phyloP scores from a whole-genome alignment of 2,797 vertebrate genomes.

The Acridotheres tristis region DNA sequence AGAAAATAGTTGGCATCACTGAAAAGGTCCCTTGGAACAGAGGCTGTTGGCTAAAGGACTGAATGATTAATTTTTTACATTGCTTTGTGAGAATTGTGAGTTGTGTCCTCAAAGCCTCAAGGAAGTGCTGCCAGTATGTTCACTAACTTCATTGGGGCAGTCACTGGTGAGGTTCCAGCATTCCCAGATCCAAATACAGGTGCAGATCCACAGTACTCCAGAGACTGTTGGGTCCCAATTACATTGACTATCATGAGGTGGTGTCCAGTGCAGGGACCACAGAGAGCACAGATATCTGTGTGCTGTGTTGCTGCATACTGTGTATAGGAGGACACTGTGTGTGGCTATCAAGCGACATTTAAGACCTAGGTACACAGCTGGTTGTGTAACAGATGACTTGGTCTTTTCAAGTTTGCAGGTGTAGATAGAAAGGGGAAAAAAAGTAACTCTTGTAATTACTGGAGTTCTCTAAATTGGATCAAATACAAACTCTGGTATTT shows the following conservation, averaged over 20 bases:
- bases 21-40: not conserved
- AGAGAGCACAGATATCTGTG: not conserved
- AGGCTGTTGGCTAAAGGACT: not conserved
- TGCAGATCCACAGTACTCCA: rapidly evolving
- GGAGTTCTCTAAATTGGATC: not conserved
- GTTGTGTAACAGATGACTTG: not conserved
- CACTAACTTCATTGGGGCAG: not conserved
- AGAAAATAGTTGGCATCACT: not conserved
- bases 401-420: slow-evolving; percentile 20
- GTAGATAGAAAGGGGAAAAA: not conserved
- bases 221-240: rapidly evolving
- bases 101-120: not conserved
- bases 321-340: rapidly evolving
- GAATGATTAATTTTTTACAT: not conserved
- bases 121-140: not conserved
- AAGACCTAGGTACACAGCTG: not conserved
- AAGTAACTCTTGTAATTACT: slow-evolving; percentile 33
- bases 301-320: not conserved
- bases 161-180: not conserved
- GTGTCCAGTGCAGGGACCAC: too few species aligned
- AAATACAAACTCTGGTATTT: slow-evolving; percentile 52
- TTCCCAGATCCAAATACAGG: not conserved
- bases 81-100: not conserved
- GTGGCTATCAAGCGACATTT: not conserved
- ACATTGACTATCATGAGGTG: rapidly evolving